A percentile compares a stretch with the other conserved stretches of the same genome.
These are phyloP conservation scores for Halcyon smyrnensis DNA, from an alignment of 2,797 vertebrate species.

Conservation along the genomic window DNA sequence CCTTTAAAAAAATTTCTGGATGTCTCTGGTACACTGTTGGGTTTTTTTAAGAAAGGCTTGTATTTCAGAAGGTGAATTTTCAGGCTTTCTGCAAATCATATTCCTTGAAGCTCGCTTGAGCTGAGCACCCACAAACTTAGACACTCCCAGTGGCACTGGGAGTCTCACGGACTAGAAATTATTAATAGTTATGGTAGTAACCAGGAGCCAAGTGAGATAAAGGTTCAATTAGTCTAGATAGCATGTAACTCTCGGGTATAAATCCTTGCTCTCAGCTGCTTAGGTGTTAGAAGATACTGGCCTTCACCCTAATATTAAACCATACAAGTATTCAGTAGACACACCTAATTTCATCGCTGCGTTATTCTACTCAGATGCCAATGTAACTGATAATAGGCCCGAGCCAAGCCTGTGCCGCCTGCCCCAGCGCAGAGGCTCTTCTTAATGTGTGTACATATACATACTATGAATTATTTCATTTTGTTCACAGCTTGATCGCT, in stretches of 20 bases:
- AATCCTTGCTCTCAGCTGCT: neutral
- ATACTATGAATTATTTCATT: neutral
- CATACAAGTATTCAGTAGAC: neutral
- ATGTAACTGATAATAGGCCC: rapidly evolving
- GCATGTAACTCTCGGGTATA: conserved; percentile 11
- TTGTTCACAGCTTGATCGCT: conserved; percentile 9
- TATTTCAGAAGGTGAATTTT: neutral
- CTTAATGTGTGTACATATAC: neutral
- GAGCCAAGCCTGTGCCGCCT: rapidly evolving
- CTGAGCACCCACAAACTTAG: neutral
- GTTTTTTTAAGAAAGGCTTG: neutral
- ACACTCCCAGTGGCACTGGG: neutral
- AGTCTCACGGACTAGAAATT: neutral
- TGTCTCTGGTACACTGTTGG: neutral
- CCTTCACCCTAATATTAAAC: neutral
- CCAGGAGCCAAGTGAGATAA: conserved; percentile 39
- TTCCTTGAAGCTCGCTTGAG: neutral
- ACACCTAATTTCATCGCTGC: neutral
- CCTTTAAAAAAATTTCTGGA: neutral
- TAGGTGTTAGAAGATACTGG: conserved; percentile 35
- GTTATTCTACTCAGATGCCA: neutral
- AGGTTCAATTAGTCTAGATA: conserved; percentile 29
- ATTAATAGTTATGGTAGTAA: conserved; percentile 8
- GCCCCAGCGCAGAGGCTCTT: neutral
- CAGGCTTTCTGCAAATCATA: neutral